Percentiles rank a stretch among this genome's conserved stretches.
Conservation (phyloP, 2,113 vertebrate genomes). For the Lethenteron camtschaticum region DNA sequence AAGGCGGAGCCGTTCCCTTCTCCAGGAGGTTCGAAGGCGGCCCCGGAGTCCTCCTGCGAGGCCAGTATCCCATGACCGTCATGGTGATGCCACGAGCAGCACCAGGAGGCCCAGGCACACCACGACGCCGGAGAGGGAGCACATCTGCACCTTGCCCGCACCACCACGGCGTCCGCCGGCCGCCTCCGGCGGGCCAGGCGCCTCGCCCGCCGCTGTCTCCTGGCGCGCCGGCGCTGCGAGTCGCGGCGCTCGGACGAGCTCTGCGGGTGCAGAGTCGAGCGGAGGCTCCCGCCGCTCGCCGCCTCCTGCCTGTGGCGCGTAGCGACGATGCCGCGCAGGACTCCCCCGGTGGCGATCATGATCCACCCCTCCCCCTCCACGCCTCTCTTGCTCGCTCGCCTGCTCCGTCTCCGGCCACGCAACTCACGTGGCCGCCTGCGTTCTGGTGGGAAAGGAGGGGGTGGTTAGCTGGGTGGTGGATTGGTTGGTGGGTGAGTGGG, state of each 20-base stretch:
- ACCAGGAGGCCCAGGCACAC: slow-evolving; percentile 58
- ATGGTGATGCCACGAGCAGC: slow-evolving; percentile 50
- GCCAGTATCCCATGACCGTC: slow-evolving; percentile 83
- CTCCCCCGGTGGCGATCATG: slow-evolving; percentile 93
- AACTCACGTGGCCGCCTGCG: too few species aligned
- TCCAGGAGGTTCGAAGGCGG: too few species aligned
- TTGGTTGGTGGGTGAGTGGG: too few species aligned
- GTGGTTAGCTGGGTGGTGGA: too few species aligned
- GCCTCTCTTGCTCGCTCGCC: too few species aligned
- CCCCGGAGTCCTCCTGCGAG: slow-evolving; percentile 21
- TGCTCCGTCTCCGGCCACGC: too few species aligned
- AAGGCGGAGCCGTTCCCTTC: too few species aligned
- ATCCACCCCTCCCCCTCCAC: slow-evolving; percentile 13
- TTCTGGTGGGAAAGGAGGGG: too few species aligned
- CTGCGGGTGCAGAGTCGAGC: too few species aligned
- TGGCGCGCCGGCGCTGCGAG: background rate
- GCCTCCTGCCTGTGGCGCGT: background rate
- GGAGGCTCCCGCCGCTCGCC: background rate
- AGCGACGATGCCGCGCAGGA: slow-evolving; percentile 28
- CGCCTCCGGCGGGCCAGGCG: slow-evolving; percentile 58
- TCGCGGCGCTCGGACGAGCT: background rate
- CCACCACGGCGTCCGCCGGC: slow-evolving; percentile 71
- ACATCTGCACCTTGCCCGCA: slow-evolving; percentile 74
- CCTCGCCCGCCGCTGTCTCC: background rate
- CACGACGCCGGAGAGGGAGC: slow-evolving; percentile 54